Base-by-base conservation (phyloP, 2,888 invertebrate genomes). In the Diplolepis rosae region DNA sequence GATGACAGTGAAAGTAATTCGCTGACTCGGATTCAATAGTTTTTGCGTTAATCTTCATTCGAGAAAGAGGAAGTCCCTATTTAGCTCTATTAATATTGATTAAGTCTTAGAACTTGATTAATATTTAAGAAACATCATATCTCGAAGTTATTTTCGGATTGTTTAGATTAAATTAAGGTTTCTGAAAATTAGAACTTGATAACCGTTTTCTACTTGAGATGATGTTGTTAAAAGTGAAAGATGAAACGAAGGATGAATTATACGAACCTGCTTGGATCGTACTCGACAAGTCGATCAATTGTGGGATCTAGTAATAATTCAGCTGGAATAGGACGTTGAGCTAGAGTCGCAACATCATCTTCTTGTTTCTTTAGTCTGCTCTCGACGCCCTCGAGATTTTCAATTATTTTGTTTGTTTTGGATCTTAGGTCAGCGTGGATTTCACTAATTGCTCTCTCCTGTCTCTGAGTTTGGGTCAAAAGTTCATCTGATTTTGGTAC, bases 401-500 rank as follows among this genome's bases (percentile, higher is more conserved):
- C 95, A 68, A 96, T 96, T 66, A 96, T 96, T 80, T 95, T 92
- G 89, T 96, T 95, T 0, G 96, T 95, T 87, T 96, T 96, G 0
- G 93, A 90, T 76, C 94, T 91, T 45, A 96, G 89, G 85, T 96
- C 96, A 70, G 93, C 94, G 87, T 96, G 96, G 70, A 96, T 95
- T 88, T 95, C 95, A 39, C 93, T 95, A 77, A 96, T 96, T 0
- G 96, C 96, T 5, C 96, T 91, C 84, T 96, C 96, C 84, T 96
- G 96, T 1, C 96, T 90, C 83, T 96, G 95, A 0, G 95, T 96
- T 88, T 96, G 96, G 0, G 95, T 95, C 13, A 96, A 89, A 4
- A 96, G 89, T 81, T 95, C 95, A 85, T 96, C 95, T 0, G 96
- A 96, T 89, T 96, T 96, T 1, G 96, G 96, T 45, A 96, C 92